Evolutionary conservation across 1,140 invertebrate genomes (phyloP).

Genomic region (Zaprionus davidi): DNA sequence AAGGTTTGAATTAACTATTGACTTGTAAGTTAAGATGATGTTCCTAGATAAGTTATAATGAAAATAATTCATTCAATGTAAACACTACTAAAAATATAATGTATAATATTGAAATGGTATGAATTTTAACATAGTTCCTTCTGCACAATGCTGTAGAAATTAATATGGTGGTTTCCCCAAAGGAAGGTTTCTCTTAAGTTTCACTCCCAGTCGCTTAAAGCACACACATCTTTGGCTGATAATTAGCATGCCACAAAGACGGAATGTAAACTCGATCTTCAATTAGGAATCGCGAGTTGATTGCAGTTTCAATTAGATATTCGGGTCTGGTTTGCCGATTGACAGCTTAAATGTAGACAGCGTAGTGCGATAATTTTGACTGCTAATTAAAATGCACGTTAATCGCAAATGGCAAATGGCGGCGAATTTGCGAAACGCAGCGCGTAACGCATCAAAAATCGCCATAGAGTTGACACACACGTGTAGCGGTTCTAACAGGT

Average conservation of each 20-base stretch:
- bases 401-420: slow-evolving; percentile 55
- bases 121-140: no score
- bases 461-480: slow-evolving; percentile 5
- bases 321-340: slow-evolving; percentile 17
- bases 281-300: slow-evolving; percentile 8
- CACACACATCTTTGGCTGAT: background rate
- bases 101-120: no score
- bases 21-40: no score
- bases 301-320: slow-evolving; percentile 15
- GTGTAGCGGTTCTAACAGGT: background rate
- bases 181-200: no score
- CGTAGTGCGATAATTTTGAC: slow-evolving; percentile 31
- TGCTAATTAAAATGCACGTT: slow-evolving; percentile 74
- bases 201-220: background rate
- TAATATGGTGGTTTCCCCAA: no score
- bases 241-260: background rate
- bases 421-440: background rate
- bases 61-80: no score
- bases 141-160: no score
- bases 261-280: slow-evolving; percentile 6
- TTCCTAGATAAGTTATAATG: no score
- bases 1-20: no score
- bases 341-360: slow-evolving; percentile 24
- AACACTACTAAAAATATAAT: no score
- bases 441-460: slow-evolving; percentile 35